These are phyloP conservation scores for Nesidiocoris tenuis DNA, from an alignment of 2,888 invertebrate species.

Conservation along the genomic window DNA sequence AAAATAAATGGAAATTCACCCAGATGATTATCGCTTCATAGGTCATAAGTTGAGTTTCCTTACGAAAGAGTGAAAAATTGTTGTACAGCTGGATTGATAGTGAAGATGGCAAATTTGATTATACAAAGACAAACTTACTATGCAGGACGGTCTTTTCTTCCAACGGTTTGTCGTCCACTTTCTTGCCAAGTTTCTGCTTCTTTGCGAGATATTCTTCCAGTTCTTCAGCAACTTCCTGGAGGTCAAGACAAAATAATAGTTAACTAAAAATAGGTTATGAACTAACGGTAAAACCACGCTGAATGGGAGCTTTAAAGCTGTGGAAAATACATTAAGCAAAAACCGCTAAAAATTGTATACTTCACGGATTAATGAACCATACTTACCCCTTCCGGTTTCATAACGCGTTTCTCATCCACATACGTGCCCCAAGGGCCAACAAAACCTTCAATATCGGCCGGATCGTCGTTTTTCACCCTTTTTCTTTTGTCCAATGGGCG, in stretches of 20 bases:
- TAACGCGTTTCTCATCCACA: conserved; percentile 81
- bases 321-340: no score
- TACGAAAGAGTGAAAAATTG: no score
- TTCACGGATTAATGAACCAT: neutral
- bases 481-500: conserved; percentile 77
- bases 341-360: no score
- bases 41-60: no score
- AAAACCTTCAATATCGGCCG: conserved; percentile 91
- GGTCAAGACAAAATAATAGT: no score
- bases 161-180: conserved; percentile 85
- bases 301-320: no score
- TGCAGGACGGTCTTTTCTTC: conserved; percentile 95
- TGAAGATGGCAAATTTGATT: neutral
- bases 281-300: no score
- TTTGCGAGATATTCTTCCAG: conserved; percentile 92
- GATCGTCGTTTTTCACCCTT: conserved; percentile 82
- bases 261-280: neutral
- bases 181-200: conserved; percentile 80
- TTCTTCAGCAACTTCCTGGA: conserved; percentile 83
- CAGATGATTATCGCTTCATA: neutral
- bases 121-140: conserved; percentile 62
- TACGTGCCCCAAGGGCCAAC: conserved; percentile 97
- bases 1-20: neutral
- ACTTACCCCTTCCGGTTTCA: conserved; percentile 78
- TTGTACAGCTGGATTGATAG: no score